phyloP scores from a whole-genome alignment of 2,113 vertebrate species.

The Trichechus manatus region DNA sequence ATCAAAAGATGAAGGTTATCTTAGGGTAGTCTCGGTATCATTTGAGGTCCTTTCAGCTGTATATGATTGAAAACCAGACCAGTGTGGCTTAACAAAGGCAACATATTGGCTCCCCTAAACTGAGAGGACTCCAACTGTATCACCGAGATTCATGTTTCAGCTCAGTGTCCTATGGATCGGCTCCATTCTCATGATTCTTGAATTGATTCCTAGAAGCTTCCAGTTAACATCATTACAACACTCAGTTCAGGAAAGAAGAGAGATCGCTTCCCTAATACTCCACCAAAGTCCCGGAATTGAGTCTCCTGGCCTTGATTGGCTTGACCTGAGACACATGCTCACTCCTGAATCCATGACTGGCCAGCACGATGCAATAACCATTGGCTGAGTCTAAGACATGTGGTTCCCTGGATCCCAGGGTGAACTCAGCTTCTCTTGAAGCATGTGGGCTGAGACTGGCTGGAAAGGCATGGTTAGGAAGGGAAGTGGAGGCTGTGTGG shows the following conservation, averaged over 20 bases:
- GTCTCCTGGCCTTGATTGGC: neutral
- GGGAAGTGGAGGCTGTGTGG: neutral
- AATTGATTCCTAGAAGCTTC: slow-evolving; percentile 5
- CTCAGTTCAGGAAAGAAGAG: neutral
- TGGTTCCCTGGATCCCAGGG: neutral
- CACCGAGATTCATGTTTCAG: neutral
- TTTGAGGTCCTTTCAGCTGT: neutral
- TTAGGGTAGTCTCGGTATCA: neutral
- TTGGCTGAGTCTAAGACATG: neutral
- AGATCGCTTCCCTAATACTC: neutral
- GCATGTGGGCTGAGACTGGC: neutral
- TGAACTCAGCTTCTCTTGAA: neutral
- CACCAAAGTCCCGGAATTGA: neutral
- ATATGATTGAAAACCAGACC: neutral
- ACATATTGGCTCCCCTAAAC: neutral
- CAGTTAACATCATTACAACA: neutral
- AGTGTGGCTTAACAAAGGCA: neutral
- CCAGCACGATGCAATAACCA: neutral
- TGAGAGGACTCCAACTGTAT: neutral
- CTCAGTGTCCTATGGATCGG: neutral
- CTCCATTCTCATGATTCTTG: neutral
- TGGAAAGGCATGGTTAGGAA: neutral
- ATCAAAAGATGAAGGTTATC: neutral
- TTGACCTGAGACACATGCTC: neutral
- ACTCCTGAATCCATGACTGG: neutral